Percentiles rank a stretch among this genome's conserved stretches.
Conservation (phyloP, 2,888 invertebrate genomes). For the Tenthredo amoena region DNA sequence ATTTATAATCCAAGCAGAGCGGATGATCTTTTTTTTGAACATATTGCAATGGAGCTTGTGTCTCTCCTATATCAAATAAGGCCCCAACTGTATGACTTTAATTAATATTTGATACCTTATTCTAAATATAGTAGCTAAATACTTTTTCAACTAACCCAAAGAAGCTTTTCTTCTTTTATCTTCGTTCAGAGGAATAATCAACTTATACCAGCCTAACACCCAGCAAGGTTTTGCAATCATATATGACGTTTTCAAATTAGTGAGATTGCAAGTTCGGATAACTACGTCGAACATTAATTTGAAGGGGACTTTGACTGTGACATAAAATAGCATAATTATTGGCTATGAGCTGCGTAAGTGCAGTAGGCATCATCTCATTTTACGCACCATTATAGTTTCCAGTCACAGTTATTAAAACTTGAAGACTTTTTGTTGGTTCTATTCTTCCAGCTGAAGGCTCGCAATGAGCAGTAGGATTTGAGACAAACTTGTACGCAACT, state of each 20-base stretch:
- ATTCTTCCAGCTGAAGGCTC: constrained; percentile 76
- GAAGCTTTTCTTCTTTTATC: not conserved
- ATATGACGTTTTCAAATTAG: not conserved
- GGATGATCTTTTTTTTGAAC: not conserved
- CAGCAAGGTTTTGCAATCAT: not conserved
- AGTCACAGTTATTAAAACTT: constrained; percentile 65
- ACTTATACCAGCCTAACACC: constrained; percentile 11
- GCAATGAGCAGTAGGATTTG: constrained; percentile 77
- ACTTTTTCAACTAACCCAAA: not conserved
- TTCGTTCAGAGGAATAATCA: not conserved
- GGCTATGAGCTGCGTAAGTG: not conserved
- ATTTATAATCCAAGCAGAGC: constrained; percentile 31
- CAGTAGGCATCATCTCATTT: not conserved
- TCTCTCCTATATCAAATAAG: not conserved
- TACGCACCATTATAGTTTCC: constrained; percentile 61
- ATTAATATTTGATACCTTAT: not conserved
- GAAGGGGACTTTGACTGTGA: constrained; percentile 61
- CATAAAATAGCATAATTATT: constrained; percentile 33
- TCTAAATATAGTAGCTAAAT: not conserved
- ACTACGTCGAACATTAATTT: constrained; percentile 66
- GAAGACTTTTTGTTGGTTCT: constrained; percentile 72
- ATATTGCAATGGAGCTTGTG: not conserved
- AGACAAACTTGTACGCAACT: constrained; percentile 77
- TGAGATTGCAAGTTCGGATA: constrained; percentile 1
- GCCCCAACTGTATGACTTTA: not conserved